phyloP scores from a whole-genome alignment of 1,140 invertebrate genomes.

The Heliconius hewitsoni region DNA sequence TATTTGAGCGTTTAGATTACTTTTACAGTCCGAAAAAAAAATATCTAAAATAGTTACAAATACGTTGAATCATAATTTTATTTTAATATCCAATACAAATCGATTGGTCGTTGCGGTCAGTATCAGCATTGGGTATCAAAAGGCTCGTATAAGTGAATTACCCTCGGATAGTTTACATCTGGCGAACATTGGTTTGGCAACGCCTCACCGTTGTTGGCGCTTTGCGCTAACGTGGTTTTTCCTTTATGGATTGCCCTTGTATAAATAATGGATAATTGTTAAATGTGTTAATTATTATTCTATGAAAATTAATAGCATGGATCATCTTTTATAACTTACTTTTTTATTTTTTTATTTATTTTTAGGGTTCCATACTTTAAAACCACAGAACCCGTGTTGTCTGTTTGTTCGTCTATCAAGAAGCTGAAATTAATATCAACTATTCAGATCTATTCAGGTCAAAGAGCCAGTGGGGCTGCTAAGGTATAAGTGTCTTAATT shows the following conservation, averaged over 20 bases:
- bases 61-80: neutral
- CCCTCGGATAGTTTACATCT: conserved; percentile 44
- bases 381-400: too few relatives aligned
- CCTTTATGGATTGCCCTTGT: conserved; percentile 43
- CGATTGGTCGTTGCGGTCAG: conserved; percentile 13
- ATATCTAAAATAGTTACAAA: too few relatives aligned
- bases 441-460: too few relatives aligned
- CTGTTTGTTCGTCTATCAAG: too few relatives aligned
- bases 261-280: conserved; percentile 27
- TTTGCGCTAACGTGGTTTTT: conserved; percentile 48
- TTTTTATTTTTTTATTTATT: too few relatives aligned
- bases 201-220: conserved; percentile 42
- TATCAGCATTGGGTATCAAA: conserved; percentile 42
- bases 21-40: too few relatives aligned
- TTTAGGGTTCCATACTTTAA: too few relatives aligned
- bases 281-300: neutral
- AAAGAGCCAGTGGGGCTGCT: too few relatives aligned
- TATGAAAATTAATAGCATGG: neutral
- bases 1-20: too few relatives aligned
- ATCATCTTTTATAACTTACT: neutral
- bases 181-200: conserved; percentile 47
- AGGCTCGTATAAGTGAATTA: conserved; percentile 46
- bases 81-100: conserved; percentile 27
- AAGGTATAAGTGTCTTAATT: too few relatives aligned
- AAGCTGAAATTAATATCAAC: too few relatives aligned